Base-by-base conservation (phyloP, 1,140 invertebrate species). In the Teleogryllus occipitalis region DNA sequence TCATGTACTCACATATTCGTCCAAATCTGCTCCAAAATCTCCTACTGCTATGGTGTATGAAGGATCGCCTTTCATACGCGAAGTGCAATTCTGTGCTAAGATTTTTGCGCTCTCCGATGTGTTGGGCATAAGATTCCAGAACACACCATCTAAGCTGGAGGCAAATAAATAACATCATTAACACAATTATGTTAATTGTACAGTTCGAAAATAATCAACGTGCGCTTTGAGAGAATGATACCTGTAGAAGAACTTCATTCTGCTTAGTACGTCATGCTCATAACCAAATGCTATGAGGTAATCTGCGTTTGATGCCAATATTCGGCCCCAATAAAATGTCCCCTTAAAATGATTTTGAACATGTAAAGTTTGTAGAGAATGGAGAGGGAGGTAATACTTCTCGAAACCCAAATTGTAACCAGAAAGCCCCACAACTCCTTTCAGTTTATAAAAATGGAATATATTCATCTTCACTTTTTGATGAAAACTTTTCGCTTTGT, bases 201-300 rank as follows among this genome's bases (percentile, higher is more conserved):
- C 10, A 14, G 18, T 18, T 18, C 10, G 7, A 65, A 65, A 7
- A 65, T 14, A 3, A 65, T 65, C 10, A 10, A 65, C 54, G 0
- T 65, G 18, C 54, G 18, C 27, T 14, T 65, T 65, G 54, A 14
- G 10, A 7, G 54, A 72, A 54, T 49, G 48, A 82, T 85, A 88
- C 88, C 87, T 89, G 83, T 94, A 95, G 84, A 91, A 94, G 85
- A 90, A 94, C 72, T 88, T 88, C 81, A 89, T 88, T 81, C 90
- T 90, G 47, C 86, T 84, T 7, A 94, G 83, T 48, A 89, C 91
- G 83, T 95, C 92, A 75, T 88, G 90, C 22, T 87, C 86, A 80
- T 91, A 92, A 18, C 93, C 93, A 83, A 90, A 93, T 6, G 92
- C 90, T 73, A 95, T 89, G 82, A 92, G 91, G 83, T 95, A 95